Conservation (phyloP, 2,113 vertebrate genomes). For the Corythaeola cristata region DNA sequence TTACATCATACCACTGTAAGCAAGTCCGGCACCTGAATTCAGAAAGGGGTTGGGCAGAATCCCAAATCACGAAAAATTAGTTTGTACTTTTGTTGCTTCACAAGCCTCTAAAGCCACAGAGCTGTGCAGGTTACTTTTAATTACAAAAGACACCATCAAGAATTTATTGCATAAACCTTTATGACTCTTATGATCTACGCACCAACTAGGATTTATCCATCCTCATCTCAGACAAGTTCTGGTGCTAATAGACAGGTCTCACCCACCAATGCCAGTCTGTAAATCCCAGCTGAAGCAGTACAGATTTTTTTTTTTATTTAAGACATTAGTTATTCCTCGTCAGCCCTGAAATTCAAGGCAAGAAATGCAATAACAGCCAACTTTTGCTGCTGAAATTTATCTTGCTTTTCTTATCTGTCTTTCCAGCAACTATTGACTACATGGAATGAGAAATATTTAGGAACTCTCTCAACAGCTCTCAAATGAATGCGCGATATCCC, state of each 20-base stretch:
- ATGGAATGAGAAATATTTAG: background rate
- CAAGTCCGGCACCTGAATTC: background rate
- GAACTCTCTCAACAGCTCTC: background rate
- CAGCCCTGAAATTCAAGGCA: background rate
- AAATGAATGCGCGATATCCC: background rate
- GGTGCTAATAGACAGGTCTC: background rate
- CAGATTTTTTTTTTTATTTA: background rate
- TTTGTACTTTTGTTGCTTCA: background rate
- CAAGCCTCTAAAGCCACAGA: background rate
- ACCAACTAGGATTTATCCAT: background rate
- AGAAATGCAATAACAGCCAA: background rate
- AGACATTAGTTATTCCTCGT: background rate
- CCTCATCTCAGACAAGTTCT: background rate
- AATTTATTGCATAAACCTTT: background rate
- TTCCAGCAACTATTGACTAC: background rate
- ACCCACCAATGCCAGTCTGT: background rate
- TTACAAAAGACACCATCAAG: background rate
- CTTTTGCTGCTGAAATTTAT: background rate
- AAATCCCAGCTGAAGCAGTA: background rate
- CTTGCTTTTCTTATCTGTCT: no score
- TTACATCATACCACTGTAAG: background rate
- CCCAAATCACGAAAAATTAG: background rate
- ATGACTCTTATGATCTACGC: background rate
- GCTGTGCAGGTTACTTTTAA: background rate
- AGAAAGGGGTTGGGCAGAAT: background rate